phyloP scores from a whole-genome alignment of 2,113 vertebrate species.

The Stegastes partitus region DNA sequence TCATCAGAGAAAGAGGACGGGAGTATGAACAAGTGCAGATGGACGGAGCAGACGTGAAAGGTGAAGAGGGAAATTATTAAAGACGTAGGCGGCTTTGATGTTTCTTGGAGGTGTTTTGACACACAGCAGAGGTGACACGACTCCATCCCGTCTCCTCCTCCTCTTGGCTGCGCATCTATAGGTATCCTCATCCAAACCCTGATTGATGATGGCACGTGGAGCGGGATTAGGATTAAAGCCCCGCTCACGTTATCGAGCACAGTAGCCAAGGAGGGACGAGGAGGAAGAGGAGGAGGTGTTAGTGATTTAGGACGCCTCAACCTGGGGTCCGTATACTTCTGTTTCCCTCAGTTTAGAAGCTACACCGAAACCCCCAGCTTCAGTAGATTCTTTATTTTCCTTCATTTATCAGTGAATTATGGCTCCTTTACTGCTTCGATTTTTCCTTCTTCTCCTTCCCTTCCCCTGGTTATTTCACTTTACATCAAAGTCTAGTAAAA shows the following conservation, averaged over 20 bases:
- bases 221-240: slow-evolving; percentile 78
- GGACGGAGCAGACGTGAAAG: background rate
- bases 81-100: slow-evolving; percentile 33
- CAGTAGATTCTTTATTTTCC: background rate
- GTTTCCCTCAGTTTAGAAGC: background rate
- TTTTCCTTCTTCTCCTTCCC: background rate
- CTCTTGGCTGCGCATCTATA: slow-evolving; percentile 51
- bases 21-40: slow-evolving; percentile 32
- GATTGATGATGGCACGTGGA: slow-evolving; percentile 68
- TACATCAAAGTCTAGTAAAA: slow-evolving; percentile 6
- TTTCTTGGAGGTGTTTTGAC: slow-evolving; percentile 39
- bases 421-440: background rate
- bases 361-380: background rate
- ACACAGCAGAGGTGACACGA: slow-evolving; percentile 33
- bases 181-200: slow-evolving; percentile 41
- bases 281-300: background rate
- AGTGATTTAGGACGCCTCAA: background rate
- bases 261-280: slow-evolving; percentile 34
- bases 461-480: background rate
- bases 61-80: slow-evolving; percentile 19
- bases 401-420: background rate
- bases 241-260: slow-evolving; percentile 62
- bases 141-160: slow-evolving; percentile 32
- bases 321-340: background rate
- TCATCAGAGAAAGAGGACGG: background rate